Evolutionary conservation across 2,797 vertebrate species (phyloP).

Genomic region (Balearica regulorum): DNA sequence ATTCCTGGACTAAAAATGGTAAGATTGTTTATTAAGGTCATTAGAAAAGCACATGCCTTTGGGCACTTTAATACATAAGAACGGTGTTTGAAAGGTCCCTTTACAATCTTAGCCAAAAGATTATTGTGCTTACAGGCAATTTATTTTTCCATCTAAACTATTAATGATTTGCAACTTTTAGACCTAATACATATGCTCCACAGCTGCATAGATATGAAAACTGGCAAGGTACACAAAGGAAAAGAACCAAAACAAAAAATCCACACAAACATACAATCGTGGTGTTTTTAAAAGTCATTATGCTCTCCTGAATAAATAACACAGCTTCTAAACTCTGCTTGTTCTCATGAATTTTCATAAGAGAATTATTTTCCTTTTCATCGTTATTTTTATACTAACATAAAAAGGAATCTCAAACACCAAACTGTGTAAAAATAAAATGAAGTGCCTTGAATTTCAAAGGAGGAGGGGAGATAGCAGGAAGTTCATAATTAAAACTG

Average conservation of each 20-base stretch:
- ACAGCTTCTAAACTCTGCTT: constrained; percentile 12
- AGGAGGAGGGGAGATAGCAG: background rate
- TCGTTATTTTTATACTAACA: constrained; percentile 32
- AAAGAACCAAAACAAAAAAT: background rate
- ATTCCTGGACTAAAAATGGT: background rate
- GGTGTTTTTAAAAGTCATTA: background rate
- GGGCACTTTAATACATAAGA: background rate
- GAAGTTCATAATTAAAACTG: constrained; percentile 33
- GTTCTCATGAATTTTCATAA: constrained; percentile 62
- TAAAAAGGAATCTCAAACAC: constrained; percentile 48
- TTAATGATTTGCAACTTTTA: constrained; percentile 2
- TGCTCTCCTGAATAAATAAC: constrained; percentile 34
- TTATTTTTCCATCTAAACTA: background rate
- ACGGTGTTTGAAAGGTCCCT: background rate
- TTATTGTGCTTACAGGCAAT: background rate
- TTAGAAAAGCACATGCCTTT: background rate
- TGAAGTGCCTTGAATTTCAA: constrained; percentile 34
- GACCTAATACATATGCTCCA: background rate
- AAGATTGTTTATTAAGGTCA: background rate
- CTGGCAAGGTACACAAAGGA: background rate
- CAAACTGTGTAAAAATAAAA: constrained; percentile 27
- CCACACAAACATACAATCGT: background rate
- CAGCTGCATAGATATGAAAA: background rate
- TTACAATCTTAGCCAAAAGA: background rate
- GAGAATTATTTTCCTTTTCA: constrained; percentile 52